Conservation (phyloP, 2,888 invertebrate species). For the Papilio protenor region DNA sequence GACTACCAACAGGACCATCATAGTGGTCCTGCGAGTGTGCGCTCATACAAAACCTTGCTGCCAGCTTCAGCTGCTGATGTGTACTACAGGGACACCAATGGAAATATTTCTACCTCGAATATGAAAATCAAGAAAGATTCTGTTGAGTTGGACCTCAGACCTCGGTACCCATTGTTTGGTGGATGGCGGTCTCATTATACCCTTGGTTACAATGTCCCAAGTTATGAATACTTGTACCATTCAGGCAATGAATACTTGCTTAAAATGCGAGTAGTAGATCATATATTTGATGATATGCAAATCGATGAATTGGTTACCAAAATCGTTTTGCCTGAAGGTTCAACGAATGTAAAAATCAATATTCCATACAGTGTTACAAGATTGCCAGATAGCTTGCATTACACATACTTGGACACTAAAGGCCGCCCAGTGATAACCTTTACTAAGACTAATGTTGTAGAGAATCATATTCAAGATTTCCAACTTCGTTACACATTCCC, state of each 20-base stretch:
- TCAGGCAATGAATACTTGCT: slow-evolving; percentile 91
- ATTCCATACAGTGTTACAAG: slow-evolving; percentile 93
- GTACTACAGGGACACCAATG: slow-evolving; percentile 98
- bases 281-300: slow-evolving; percentile 98
- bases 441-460: slow-evolving; percentile 93
- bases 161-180: slow-evolving; percentile 98
- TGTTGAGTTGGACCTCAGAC: slow-evolving; percentile 97
- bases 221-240: slow-evolving; percentile 96
- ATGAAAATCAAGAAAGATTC: slow-evolving; percentile 94
- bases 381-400: slow-evolving; percentile 90
- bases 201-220: slow-evolving; percentile 98
- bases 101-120: slow-evolving; percentile 99
- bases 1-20: slow-evolving; percentile 98
- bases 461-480: slow-evolving; percentile 98
- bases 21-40: slow-evolving; percentile 94
- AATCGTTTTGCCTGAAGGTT: slow-evolving; percentile 97
- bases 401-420: slow-evolving; percentile 97
- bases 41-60: slow-evolving; percentile 93
- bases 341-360: slow-evolving; percentile 90
- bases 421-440: slow-evolving; percentile 96
- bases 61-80: slow-evolving; percentile 97
- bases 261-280: slow-evolving; percentile 97
- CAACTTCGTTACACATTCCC: slow-evolving; percentile 95
- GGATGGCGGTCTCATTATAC: slow-evolving; percentile 99
- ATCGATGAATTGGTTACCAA: slow-evolving; percentile 95